Evolutionary conservation across 2,797 vertebrate genomes (phyloP).

Genomic region (Falco novaeseelandiae): DNA sequence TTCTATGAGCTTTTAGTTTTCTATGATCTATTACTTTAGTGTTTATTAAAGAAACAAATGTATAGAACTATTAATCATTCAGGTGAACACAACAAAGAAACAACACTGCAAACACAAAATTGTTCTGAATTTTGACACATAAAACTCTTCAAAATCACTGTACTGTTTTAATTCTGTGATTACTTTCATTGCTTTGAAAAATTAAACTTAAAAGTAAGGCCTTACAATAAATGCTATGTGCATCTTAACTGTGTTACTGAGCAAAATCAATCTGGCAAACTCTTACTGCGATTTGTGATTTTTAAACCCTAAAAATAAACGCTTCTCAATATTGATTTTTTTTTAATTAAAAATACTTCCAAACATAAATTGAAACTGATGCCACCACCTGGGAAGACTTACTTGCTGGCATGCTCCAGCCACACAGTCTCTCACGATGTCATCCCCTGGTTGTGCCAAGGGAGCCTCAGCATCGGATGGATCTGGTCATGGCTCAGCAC

Average conservation of each 20-base stretch:
- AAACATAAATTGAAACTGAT: slow-evolving; percentile 68
- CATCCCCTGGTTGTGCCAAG: not conserved
- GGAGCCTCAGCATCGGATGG: not conserved
- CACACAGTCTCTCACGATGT: not conserved
- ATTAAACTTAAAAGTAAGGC: slow-evolving; percentile 65
- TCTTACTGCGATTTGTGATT: slow-evolving; percentile 70
- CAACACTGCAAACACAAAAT: slow-evolving; percentile 27
- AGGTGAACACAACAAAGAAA: slow-evolving; percentile 18
- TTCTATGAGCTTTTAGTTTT: slow-evolving; percentile 82
- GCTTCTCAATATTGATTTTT: slow-evolving; percentile 68
- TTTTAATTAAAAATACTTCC: slow-evolving; percentile 76
- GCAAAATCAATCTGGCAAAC: slow-evolving; percentile 68
- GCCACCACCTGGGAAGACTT: slow-evolving; percentile 54
- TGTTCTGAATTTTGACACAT: slow-evolving; percentile 51
- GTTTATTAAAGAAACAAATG: slow-evolving; percentile 75
- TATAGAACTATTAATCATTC: slow-evolving; percentile 71
- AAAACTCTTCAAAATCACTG: slow-evolving; percentile 31
- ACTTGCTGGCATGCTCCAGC: slow-evolving; percentile 19
- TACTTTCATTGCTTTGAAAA: slow-evolving; percentile 66
- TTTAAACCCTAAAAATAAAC: slow-evolving; percentile 75
- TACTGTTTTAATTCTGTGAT: slow-evolving; percentile 64
- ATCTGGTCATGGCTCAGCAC: not conserved
- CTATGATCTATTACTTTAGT: slow-evolving; percentile 76
- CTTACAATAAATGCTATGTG: slow-evolving; percentile 73
- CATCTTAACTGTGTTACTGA: slow-evolving; percentile 57